These are phyloP conservation scores for Scaptodrosophila lebanonensis DNA, from an alignment of 1,140 invertebrate species.

Conservation along the genomic window DNA sequence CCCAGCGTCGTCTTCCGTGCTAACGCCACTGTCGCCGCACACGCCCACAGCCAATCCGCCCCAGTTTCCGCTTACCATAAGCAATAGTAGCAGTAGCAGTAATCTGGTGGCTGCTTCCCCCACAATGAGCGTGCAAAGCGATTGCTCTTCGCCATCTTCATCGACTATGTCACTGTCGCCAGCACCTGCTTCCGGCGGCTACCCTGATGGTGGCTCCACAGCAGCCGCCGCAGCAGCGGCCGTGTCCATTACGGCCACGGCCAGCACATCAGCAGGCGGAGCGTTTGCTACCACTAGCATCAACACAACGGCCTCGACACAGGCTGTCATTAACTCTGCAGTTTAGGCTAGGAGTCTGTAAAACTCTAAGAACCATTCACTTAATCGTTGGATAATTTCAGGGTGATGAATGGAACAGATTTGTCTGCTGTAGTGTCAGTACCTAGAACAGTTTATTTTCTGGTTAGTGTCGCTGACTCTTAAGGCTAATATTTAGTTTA, in stretches of 20 bases:
- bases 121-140: conserved; percentile 69
- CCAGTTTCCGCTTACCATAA: conserved; percentile 60
- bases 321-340: conserved; percentile 69
- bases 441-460: too few relatives aligned
- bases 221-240: conserved; percentile 47
- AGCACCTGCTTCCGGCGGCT: conserved; percentile 57
- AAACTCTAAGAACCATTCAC: too few relatives aligned
- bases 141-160: conserved; percentile 70
- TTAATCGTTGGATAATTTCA: too few relatives aligned
- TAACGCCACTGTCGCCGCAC: conserved; percentile 65
- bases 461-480: too few relatives aligned
- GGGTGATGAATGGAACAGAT: too few relatives aligned
- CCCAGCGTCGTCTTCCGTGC: conserved; percentile 37
- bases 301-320: conserved; percentile 40
- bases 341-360: conserved; percentile 37
- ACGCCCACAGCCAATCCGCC: conserved; percentile 64
- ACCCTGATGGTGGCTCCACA: conserved; percentile 56
- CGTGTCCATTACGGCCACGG: conserved; percentile 66
- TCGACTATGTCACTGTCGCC: conserved; percentile 70
- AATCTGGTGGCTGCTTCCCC: conserved; percentile 66
- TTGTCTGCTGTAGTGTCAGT: too few relatives aligned
- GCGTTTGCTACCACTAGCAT: conserved; percentile 51
- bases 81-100: conserved; percentile 59
- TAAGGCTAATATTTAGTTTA: too few relatives aligned
- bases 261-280: conserved; percentile 47